A percentile compares a stretch with the other conserved stretches of the same genome.
Evolutionary conservation across 2,113 vertebrate species (phyloP).

Genomic region (Amblyopsis rosae): DNA sequence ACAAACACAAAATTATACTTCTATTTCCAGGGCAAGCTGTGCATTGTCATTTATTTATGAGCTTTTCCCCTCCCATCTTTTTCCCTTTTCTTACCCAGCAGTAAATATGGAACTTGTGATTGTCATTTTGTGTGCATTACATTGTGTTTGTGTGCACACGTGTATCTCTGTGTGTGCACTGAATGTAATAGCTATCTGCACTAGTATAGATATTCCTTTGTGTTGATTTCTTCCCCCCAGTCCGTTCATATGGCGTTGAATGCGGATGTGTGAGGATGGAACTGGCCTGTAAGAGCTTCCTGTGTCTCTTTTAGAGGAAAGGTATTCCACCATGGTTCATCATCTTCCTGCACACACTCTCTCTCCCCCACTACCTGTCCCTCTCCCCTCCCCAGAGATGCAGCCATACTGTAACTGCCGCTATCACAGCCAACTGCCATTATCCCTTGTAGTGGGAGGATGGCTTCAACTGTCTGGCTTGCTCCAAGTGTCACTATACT

Average conservation of each 20-base stretch:
- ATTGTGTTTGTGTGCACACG: slow-evolving; percentile 62
- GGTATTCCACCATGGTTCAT: slow-evolving; percentile 53
- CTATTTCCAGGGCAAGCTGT: slow-evolving; percentile 85
- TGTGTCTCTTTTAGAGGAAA: slow-evolving; percentile 36
- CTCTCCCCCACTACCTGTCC: slow-evolving; percentile 29
- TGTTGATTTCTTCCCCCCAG: slow-evolving; percentile 22
- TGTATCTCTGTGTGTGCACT: neutral
- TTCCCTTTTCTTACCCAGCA: slow-evolving; percentile 78
- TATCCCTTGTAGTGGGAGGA: slow-evolving; percentile 49
- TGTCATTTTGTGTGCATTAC: slow-evolving; percentile 86
- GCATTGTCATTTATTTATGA: slow-evolving; percentile 99
- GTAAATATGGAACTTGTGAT: slow-evolving; percentile 96
- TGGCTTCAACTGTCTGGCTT: slow-evolving; percentile 16
- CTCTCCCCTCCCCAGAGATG: slow-evolving; percentile 42
- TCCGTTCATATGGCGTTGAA: slow-evolving; percentile 53
- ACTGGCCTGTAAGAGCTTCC: slow-evolving; percentile 25
- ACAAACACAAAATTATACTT: slow-evolving; percentile 94
- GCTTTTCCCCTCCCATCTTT: slow-evolving; percentile 75
- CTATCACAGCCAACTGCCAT: slow-evolving; percentile 39
- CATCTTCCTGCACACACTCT: slow-evolving; percentile 42
- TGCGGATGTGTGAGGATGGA: slow-evolving; percentile 36
- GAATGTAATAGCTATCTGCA: slow-evolving; percentile 14
- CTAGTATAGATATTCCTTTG: slow-evolving; percentile 51
- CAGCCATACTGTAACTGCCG: slow-evolving; percentile 41
- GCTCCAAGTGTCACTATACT: slow-evolving; percentile 31